phyloP scores from a whole-genome alignment of 2,113 vertebrate species.

The Cranoglanis bouderius region DNA sequence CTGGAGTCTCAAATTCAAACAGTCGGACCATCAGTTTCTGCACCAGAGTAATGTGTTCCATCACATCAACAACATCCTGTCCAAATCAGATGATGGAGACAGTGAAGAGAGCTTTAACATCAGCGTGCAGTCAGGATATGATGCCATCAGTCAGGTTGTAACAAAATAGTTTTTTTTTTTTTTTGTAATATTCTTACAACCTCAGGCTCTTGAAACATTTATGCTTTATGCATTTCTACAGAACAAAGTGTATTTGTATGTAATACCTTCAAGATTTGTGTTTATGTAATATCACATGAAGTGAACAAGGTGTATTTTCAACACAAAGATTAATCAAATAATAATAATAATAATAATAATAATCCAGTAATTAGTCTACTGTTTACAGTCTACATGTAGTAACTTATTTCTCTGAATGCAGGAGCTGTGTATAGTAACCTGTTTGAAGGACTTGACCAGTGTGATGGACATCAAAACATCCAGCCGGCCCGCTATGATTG shows the following conservation, averaged over 20 bases:
- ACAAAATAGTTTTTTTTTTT: neutral
- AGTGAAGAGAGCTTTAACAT: conserved; percentile 99
- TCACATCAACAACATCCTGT: conserved; percentile 99
- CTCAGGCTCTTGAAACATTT: neutral
- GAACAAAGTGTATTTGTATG: neutral
- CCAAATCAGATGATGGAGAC: conserved; percentile 97
- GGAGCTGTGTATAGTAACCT: conserved; percentile 93
- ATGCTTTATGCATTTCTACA: neutral
- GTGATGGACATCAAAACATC: conserved; percentile 98
- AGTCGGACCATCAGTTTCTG: conserved; percentile 97
- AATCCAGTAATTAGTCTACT: neutral
- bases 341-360: neutral
- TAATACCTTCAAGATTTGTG: neutral
- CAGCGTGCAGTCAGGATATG: conserved; percentile 95
- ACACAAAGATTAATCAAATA: neutral
- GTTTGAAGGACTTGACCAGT: conserved; percentile 93
- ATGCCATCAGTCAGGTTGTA: conserved; percentile 91
- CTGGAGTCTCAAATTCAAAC: conserved; percentile 99
- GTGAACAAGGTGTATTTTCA: neutral
- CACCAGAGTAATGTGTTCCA: conserved; percentile 99
- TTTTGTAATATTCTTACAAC: neutral
- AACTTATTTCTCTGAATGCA: conserved; percentile 53
- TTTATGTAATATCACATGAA: neutral
- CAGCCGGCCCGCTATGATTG: conserved; percentile 97
- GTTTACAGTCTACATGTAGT: neutral